Evolutionary conservation across 1,140 invertebrate species (phyloP), one percentile per base, ranked within the genome.

Genomic region (Dufourea novaeangliae): DNA sequence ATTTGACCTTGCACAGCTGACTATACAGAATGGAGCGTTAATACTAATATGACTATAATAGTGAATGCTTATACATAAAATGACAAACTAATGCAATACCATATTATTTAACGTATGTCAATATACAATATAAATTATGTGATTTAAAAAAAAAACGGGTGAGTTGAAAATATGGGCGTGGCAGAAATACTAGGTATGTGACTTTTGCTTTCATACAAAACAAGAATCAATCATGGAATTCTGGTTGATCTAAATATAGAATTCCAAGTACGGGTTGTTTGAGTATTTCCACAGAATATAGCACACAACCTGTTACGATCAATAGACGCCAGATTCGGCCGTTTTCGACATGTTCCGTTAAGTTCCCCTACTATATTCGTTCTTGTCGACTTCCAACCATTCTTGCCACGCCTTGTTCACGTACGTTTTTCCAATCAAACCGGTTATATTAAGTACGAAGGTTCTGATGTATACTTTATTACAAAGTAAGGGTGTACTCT

Each of bases 301-400:
- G 59, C 69, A 25, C 56, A 50, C 46, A 66, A 72, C 78, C 54
- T 71, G 67, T 76, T 73, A 80, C 83, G 83, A 84, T 85, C 83
- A 84, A 85, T 85, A 85, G 72, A 84, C 56, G 63, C 56, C 68
- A 80, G 78, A 78, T 80, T 85, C 83, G 83, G 83, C 64, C 59
- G 78, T 84, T 84, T 84, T 81, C 83, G 83, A 85, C 82, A 84
- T 81, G 70, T 85, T 85, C 79, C 83, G 83, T 85, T 84, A 81
- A 78, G 70, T 85, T 80, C 79, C 83, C 83, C 82, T 85, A 84
- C 83, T 85, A 85, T 85, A 85, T 84, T 74, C 54, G 66, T 84
- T 71, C 74, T 80, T 66, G 63, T 67, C 54, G 74, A 69, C 82
- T 59, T 78, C 79, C 73, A 83, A 83, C 81, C 83, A 85, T 84